phyloP scores from a whole-genome alignment of 2,888 invertebrate species.

The Nipponacmea schrenckii region DNA sequence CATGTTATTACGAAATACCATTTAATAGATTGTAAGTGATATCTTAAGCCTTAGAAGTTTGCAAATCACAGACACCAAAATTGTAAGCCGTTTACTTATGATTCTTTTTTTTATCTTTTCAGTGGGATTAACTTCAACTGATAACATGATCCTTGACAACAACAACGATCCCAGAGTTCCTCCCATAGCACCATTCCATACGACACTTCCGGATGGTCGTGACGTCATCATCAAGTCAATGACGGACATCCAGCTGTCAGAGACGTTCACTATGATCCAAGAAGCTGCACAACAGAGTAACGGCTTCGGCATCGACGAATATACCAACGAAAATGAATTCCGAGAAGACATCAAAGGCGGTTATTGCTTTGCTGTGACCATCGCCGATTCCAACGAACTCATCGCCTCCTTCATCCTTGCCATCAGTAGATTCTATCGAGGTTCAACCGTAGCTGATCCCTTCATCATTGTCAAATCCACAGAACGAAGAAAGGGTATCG shows the following conservation, averaged over 20 bases:
- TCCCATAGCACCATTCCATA: slow-evolving; percentile 32
- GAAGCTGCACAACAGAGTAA: slow-evolving; percentile 37
- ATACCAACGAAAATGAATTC: slow-evolving; percentile 34
- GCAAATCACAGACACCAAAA: too few relatives aligned
- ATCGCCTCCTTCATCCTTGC: slow-evolving; percentile 40
- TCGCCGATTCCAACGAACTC: slow-evolving; percentile 33
- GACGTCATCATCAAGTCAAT: slow-evolving; percentile 40
- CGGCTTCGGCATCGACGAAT: slow-evolving; percentile 44
- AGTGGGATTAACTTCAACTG: slow-evolving; percentile 3
- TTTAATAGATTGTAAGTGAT: too few relatives aligned
- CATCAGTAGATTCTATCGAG: slow-evolving; percentile 38
- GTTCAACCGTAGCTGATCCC: slow-evolving; percentile 38
- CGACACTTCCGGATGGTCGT: slow-evolving; percentile 33
- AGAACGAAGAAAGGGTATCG: slow-evolving; percentile 38
- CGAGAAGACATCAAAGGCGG: slow-evolving; percentile 35
- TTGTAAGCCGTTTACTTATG: not conserved
- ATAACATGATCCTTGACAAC: not conserved
- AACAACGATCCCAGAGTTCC: not conserved
- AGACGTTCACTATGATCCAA: slow-evolving; percentile 42
- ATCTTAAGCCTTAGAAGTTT: too few relatives aligned
- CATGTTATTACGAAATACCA: too few relatives aligned
- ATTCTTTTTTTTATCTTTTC: slow-evolving; percentile 4
- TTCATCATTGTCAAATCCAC: slow-evolving; percentile 37
- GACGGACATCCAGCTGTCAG: slow-evolving; percentile 41
- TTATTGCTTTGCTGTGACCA: slow-evolving; percentile 37